Base-by-base conservation (phyloP, 2,888 invertebrate genomes). In the Eustalomyia histrio region DNA sequence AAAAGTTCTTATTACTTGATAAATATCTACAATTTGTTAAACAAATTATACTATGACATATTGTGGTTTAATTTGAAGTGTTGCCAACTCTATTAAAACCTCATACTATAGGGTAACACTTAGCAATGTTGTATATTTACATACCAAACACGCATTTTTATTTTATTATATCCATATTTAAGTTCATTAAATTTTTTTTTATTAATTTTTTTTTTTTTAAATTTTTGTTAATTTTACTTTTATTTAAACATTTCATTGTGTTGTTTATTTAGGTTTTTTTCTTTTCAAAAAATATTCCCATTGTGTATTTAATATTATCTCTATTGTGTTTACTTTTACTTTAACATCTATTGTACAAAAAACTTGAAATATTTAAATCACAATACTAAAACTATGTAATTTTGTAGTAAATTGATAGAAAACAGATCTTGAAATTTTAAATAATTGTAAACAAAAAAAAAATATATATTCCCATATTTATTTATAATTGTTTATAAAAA, bases 391-490 rank as follows among this genome's bases (percentile, higher is more conserved):
- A 65, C 1, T 53, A 53, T 53, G 12, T 6, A 3, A 21, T 21
- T 21, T 21, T 21, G 21, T 21, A 29, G 29, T 7, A 29, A 29
- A 29, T 12, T 43, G 61, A 61, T 61, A 50, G 21, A 63, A 63
- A 63, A 47, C 63, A 63, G 63, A 47, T 63, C 35, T 16, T 17
- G 35, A 29, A 9, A 4, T 21, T 21, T 3, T 17, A n/a, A 58
- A 43, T 43, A 35, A 43, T 43, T 14, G 7, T 5, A 14, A 5
- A 14, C 33, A 53, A 64, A n/a, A n/a, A n/a, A n/a, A n/a, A n/a
- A n/a, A n/a, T n/a, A n/a, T n/a, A 68, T 39, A 43, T 10, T 61
- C 50, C 35, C 17, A 21, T 55, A 39, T 71, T 65, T 64, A 58
- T 57, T 58, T 61, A n/a, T 16, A 57, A 58, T n/a, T 16, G 16